Conservation (phyloP, 2,888 invertebrate species). For the Netelia melanura region DNA sequence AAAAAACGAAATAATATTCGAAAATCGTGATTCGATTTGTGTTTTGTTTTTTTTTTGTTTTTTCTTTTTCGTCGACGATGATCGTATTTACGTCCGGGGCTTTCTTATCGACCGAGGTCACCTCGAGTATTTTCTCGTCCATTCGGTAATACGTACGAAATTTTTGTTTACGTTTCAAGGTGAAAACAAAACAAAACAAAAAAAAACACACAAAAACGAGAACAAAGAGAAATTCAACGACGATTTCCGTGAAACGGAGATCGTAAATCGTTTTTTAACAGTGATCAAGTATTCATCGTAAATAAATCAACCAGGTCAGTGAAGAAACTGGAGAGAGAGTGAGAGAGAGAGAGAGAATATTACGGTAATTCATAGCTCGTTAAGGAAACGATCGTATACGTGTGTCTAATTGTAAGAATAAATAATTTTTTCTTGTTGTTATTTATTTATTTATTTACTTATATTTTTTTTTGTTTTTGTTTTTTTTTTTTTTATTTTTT, state of each 20-base stretch:
- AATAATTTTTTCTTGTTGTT: not conserved
- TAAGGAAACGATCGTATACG: not conserved
- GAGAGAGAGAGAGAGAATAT: conserved; percentile 7
- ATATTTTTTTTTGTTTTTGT: not conserved
- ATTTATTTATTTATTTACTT: not conserved
- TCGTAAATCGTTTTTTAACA: conserved; percentile 48
- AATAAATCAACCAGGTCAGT: conserved; percentile 65
- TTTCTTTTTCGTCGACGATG: not conserved
- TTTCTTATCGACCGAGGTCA: conserved; percentile 37
- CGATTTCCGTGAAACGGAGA: conserved; percentile 43
- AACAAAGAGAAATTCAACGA: not conserved
- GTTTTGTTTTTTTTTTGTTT: too few relatives aligned
- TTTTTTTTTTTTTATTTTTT: not conserved
- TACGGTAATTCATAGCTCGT: conserved; percentile 39
- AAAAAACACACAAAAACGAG: too few relatives aligned
- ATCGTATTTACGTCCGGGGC: conserved; percentile 15
- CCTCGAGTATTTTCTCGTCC: too few relatives aligned
- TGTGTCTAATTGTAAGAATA: not conserved
- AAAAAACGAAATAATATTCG: too few relatives aligned
- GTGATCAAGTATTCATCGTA: conserved; percentile 52
- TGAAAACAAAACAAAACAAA: not conserved
- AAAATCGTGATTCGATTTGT: too few relatives aligned
- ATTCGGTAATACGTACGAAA: too few relatives aligned
- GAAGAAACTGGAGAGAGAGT: conserved; percentile 26
- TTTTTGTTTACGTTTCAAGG: not conserved